Evolutionary conservation across 2,113 vertebrate genomes (phyloP), one percentile per base, ranked within the genome.

Genomic region (Indicator maculatus): DNA sequence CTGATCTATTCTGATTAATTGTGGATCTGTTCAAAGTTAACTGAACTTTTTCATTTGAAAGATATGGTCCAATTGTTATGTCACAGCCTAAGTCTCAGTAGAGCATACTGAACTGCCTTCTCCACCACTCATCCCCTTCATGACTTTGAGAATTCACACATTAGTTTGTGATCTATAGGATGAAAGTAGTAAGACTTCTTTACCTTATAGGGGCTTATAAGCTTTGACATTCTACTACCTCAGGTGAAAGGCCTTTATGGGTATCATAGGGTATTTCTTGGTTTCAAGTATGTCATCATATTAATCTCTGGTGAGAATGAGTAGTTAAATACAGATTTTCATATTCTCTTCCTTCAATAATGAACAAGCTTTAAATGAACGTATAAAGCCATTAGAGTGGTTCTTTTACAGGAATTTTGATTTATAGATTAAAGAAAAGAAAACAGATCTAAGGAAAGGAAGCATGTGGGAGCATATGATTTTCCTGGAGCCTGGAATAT

Each of bases 361-460:
- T 31, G 8, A 3, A 71, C 89, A 59, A 76, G 16, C 4, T 89
- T 74, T 50, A 65, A 64, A 73, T 36, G 30, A 80, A 18, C 47
- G 53, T 11, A 38, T 55, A 59, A 83, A 91, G 16, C 14, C 28
- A 71, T 60, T 75, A 44, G 20, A 64, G 47, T 38, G 24, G 17
- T 23, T 72, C 61, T 83, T 81, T 61, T 71, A 55, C 61, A 83
- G 38, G 30, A 78, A 39, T 86, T 94, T 78, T 75, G 31, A 76
- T 72, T 88, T 75, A 86, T 38, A 75, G 33, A 55, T 71, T 64
- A 69, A 81, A 20, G 58, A 71, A 89, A 92, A 93, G 79, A 94
- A 90, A 92, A 67, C 2, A 93, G 94, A 95, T 91, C 85, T 91
- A 61, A 91, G 66, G 61, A 90, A 84, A 93, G 76, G 91, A 95